Evolutionary conservation across 1,140 invertebrate species (phyloP).

Genomic region (Polypedilum vanderplanki): DNA sequence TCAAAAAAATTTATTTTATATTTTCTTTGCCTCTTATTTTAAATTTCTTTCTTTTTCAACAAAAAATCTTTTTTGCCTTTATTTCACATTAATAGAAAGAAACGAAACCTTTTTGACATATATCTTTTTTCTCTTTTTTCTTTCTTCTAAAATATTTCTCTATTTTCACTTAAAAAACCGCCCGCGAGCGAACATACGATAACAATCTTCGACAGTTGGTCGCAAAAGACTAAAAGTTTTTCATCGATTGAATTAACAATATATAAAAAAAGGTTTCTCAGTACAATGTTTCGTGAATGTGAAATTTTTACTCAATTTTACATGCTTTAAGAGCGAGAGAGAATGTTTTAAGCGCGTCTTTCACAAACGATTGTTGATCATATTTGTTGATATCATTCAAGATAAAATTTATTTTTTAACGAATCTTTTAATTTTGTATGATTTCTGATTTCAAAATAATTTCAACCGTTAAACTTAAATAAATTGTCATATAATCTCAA

Average conservation of each 20-base stretch:
- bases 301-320: not conserved
- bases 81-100: no score
- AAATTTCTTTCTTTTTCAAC: no score
- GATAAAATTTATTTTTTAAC: not conserved
- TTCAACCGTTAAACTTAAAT: not conserved
- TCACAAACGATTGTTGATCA: not conserved
- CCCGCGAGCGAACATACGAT: not conserved
- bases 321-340: not conserved
- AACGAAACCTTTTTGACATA: no score
- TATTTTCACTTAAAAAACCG: not conserved
- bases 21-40: no score
- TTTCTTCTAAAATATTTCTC: not conserved
- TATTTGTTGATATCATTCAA: not conserved
- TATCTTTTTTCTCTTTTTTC: no score
- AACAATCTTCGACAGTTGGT: constrained; percentile 21
- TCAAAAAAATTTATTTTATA: no score
- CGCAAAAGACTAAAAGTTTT: constrained; percentile 15
- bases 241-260: constrained; percentile 27
- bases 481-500: not conserved
- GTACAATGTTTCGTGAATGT: not conserved
- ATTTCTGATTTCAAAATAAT: not conserved
- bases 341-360: constrained; percentile 6
- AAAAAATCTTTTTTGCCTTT: no score
- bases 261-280: constrained; percentile 19
- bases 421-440: not conserved